Base-by-base conservation (phyloP, 2,888 invertebrate genomes). In the Ochlodes sylvanus region DNA sequence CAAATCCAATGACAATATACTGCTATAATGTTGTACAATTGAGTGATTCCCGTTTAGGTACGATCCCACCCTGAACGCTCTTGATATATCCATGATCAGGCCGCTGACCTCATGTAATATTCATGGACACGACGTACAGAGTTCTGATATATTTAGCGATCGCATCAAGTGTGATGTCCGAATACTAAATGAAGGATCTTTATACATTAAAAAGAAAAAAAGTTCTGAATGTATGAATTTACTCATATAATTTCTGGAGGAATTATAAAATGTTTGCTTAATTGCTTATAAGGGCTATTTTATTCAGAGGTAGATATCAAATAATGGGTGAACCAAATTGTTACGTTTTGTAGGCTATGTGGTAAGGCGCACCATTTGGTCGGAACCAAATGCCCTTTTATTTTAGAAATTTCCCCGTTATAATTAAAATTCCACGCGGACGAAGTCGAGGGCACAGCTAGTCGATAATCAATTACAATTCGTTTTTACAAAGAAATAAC, bases 31-130 rank as follows among this genome's bases (percentile, higher is more conserved):
- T 17, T 34, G 10, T 32, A 50, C 47, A 54, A 69, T 71, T 44
- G 68, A 72, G 58, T 55, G 50, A 69, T 63, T 68, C 54, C 41
- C 50, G 41, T 65, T 65, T 58, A 44, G 38, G 27, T n/a, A 44
- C 66, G 21, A 32, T 50, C 41, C 27, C 38, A 47, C 54, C 32
- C 32, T 44, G 60, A 44, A 60, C 19, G 54, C 55, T 15, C 55
- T 10, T 66, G 54, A 61, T 67, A 61, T 61, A 67, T 34, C 60
- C 42, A 61, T 83, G 84, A 85, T 86, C 83, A 80, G 78, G 77
- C 71, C 75, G 72, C 72, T 75, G 73, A 74, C 70, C 72, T 89
- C 86, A 88, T 90, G 89, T 79, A 88, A 85, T 87, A 89, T 90
- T 87, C 89, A 90, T 84, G 70, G 73, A 72, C 78, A 79, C 77